A percentile compares a stretch with the other conserved stretches of the same genome.
Evolutionary conservation across 2,113 vertebrate genomes (phyloP).

Genomic region (Elephantulus edwardii): DNA sequence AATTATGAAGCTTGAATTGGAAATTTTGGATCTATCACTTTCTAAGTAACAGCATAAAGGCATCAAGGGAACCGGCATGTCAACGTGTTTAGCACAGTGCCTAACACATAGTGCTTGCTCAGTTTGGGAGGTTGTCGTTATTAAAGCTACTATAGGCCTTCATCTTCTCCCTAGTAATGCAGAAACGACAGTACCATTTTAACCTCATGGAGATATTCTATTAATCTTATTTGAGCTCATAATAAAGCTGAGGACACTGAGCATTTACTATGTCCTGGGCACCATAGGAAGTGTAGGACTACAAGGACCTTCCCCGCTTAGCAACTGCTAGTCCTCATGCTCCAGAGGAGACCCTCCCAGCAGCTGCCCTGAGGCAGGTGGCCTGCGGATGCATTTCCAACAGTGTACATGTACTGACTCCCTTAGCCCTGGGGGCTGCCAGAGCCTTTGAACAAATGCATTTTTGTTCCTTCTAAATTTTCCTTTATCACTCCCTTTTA

Average conservation of each 20-base stretch:
- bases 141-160: not conserved
- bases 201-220: not conserved
- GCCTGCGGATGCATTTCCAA: not conserved
- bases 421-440: not conserved
- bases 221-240: conserved; percentile 17
- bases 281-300: not conserved
- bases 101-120: not conserved
- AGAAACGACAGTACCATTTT: not conserved
- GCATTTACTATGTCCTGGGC: conserved; percentile 16
- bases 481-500: not conserved
- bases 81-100: conserved; percentile 7
- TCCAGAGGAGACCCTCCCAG: not conserved
- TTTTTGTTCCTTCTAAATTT: not conserved
- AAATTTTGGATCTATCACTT: conserved; percentile 9
- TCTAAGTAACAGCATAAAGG: conserved; percentile 12
- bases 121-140: not conserved
- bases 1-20: conserved; percentile 23
- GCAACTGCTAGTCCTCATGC: not conserved
- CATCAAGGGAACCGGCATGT: conserved; percentile 28
- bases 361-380: not conserved
- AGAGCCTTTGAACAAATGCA: not conserved
- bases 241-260: not conserved
- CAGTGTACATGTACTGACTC: not conserved
- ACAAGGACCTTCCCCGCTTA: not conserved
- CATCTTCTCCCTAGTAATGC: conserved; percentile 14